A percentile compares a stretch with the other conserved stretches of the same genome.
These are phyloP conservation scores for Dynastes grantii DNA, from an alignment of 2,888 invertebrate species.

Conservation along the genomic window DNA sequence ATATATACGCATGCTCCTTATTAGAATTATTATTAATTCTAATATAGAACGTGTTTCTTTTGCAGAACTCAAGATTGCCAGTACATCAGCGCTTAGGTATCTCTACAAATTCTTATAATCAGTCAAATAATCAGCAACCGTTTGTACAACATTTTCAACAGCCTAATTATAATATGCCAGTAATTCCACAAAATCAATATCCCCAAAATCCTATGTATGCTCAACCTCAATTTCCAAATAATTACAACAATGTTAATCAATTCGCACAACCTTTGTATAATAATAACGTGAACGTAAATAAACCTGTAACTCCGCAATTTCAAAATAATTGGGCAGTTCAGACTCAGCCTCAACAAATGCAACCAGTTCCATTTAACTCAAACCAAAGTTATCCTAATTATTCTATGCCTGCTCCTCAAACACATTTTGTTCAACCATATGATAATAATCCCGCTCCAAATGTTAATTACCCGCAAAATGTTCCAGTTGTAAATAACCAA, in stretches of 20 bases:
- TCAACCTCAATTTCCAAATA: slow-evolving; percentile 47
- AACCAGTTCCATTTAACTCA: slow-evolving; percentile 8
- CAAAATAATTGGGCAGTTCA: slow-evolving; percentile 46
- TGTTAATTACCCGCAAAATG: slow-evolving; percentile 25
- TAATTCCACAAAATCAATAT: slow-evolving; percentile 41
- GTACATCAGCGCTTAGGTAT: slow-evolving; percentile 51
- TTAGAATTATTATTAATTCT: too few relatives aligned
- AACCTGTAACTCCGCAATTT: slow-evolving; percentile 40
- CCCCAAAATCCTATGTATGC: slow-evolving; percentile 46
- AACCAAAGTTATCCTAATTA: slow-evolving; percentile 38
- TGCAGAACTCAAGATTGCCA: slow-evolving; percentile 46
- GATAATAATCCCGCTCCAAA: slow-evolving; percentile 27
- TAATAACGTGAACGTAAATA: slow-evolving; percentile 13
- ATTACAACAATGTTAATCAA: slow-evolving; percentile 42
- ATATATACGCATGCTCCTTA: too few relatives aligned
- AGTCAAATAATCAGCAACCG: slow-evolving; percentile 21
- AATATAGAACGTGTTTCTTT: slow-evolving; percentile 9
- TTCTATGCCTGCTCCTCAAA: slow-evolving; percentile 25
- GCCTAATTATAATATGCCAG: slow-evolving; percentile 36
- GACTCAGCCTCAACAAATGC: slow-evolving; percentile 39
- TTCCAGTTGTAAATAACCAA: slow-evolving; percentile 38
- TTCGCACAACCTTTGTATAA: slow-evolving; percentile 16
- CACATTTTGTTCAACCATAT: slow-evolving; percentile 32
- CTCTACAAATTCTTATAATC: slow-evolving; percentile 45
- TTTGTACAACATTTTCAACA: slow-evolving; percentile 48